A percentile compares a stretch with the other conserved stretches of the same genome.
These are phyloP conservation scores for Heteromormyrus szaboi DNA, from an alignment of 2,797 vertebrate genomes.

Conservation along the genomic window DNA sequence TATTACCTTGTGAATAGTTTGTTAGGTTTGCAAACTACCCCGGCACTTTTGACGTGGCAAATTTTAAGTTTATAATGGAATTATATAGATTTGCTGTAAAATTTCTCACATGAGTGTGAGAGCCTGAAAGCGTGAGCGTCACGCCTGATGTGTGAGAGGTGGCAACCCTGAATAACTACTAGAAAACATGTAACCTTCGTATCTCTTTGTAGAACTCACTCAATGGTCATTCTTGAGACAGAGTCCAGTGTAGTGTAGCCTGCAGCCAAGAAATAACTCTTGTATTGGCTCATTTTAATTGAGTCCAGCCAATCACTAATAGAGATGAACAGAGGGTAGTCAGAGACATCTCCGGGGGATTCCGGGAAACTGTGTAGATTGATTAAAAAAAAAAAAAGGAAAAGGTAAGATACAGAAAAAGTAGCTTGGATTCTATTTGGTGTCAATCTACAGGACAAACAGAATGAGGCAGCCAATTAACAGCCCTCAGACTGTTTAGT, in stretches of 20 bases:
- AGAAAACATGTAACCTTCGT: not conserved
- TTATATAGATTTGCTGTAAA: not conserved
- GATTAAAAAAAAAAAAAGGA: constrained; percentile 6
- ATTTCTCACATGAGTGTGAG: not conserved
- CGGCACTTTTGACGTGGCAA: not conserved
- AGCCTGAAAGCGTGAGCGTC: not conserved
- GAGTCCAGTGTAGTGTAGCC: constrained; percentile 94
- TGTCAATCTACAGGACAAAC: not conserved
- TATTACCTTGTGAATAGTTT: not conserved
- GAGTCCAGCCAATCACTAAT: constrained; percentile 97
- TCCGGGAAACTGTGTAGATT: constrained; percentile 54
- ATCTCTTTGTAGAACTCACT: constrained; percentile 52
- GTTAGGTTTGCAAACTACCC: not conserved
- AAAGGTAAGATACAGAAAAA: not conserved
- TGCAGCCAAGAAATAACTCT: constrained; percentile 91
- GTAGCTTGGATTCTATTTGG: not conserved
- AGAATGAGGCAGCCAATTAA: not conserved
- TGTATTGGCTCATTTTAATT: constrained; percentile 98
- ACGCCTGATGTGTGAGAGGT: not conserved
- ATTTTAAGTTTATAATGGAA: not conserved
- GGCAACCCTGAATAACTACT: not conserved
- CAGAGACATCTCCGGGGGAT: constrained; percentile 64
- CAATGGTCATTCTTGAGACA: constrained; percentile 69
- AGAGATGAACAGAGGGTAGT: constrained; percentile 84
- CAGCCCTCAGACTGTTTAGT: not conserved